A percentile compares a stretch with the other conserved stretches of the same genome.
phyloP scores from a whole-genome alignment of 2,113 vertebrate species.

The Xiphophorus maculatus region DNA sequence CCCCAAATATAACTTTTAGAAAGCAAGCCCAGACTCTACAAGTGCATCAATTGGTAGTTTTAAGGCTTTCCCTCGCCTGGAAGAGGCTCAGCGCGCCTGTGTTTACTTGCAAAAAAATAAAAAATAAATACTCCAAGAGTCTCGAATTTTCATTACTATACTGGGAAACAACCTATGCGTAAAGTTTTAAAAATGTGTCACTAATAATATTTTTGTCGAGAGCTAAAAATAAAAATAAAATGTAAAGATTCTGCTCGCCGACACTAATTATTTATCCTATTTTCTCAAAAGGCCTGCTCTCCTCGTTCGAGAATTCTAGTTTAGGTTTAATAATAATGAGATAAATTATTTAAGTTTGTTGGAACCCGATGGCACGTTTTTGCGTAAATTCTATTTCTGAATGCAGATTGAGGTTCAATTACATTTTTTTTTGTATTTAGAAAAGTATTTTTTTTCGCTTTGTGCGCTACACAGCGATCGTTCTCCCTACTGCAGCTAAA shows the following conservation, averaged over 20 bases:
- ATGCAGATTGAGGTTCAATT: neutral
- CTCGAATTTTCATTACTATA: neutral
- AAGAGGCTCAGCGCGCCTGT: conserved; percentile 6
- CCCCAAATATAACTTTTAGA: conserved; percentile 24
- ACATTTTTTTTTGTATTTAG: neutral
- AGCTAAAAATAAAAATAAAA: neutral
- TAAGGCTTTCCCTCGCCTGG: neutral
- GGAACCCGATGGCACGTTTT: neutral
- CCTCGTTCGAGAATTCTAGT: neutral
- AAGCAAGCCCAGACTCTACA: neutral
- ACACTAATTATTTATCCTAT: neutral
- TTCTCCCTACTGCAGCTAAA: conserved; percentile 46
- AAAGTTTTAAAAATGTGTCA: neutral
- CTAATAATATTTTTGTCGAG: neutral
- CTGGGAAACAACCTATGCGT: neutral
- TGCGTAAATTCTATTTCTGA: neutral
- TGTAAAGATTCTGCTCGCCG: neutral
- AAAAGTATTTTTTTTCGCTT: neutral
- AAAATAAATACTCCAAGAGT: neutral
- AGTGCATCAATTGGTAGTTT: conserved; percentile 20
- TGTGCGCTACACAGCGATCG: conserved; percentile 8
- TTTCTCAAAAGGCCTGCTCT: conserved; percentile 16
- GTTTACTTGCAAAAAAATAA: conserved; percentile 5
- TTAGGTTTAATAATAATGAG: neutral
- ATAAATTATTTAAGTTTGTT: neutral